Conservation (phyloP, 2,797 vertebrate species). For the Rachycentron canadum region DNA sequence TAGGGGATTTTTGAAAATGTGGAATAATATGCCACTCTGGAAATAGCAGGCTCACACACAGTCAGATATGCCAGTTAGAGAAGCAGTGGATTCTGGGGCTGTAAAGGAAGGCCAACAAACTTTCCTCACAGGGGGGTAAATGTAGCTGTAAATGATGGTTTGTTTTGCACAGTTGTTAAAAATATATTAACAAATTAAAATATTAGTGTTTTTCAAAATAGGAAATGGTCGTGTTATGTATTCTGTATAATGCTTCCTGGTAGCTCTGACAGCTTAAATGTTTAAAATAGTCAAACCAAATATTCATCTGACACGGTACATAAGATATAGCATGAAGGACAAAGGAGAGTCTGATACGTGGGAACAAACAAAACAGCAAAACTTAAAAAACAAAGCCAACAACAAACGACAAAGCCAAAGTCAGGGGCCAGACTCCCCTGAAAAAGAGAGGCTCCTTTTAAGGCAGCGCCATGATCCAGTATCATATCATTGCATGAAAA, state of each 20-base stretch:
- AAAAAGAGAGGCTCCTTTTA: background rate
- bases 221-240: background rate
- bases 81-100: conserved; percentile 12
- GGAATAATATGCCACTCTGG: conserved; percentile 37
- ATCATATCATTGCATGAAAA: background rate
- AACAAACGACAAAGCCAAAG: background rate
- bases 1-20: conserved; percentile 57
- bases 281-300: background rate
- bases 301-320: background rate
- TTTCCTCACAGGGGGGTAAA: background rate
- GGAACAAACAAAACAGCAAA: background rate
- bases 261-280: background rate
- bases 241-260: background rate
- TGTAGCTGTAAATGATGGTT: background rate
- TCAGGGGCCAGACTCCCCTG: background rate
- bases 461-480: background rate
- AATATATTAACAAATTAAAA: background rate
- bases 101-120: background rate
- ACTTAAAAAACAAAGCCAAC: background rate
- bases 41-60: conserved; percentile 39
- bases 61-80: conserved; percentile 5
- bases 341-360: too few relatives aligned
- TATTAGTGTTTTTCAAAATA: background rate
- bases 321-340: background rate
- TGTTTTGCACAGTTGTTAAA: background rate